Evolutionary conservation across 2,797 vertebrate genomes (phyloP).

Genomic region (Trematomus bernacchii): DNA sequence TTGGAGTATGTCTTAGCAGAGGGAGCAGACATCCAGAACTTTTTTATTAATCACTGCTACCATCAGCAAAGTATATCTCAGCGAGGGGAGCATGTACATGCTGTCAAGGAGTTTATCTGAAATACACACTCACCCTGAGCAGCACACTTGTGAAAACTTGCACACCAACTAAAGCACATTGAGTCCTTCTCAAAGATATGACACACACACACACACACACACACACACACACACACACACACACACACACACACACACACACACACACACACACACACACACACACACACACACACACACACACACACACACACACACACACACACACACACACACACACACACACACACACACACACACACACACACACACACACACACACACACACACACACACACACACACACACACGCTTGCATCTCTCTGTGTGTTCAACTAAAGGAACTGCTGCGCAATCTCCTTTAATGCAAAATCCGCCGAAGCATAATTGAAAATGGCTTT

Average conservation of each 20-base stretch:
- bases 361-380: too few relatives aligned
- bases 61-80: slow-evolving; percentile 75
- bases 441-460: slow-evolving; percentile 58
- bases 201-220: not conserved
- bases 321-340: slow-evolving; percentile 9
- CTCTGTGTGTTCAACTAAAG: slow-evolving; percentile 61
- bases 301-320: not conserved
- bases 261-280: slow-evolving; percentile 10
- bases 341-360: too few relatives aligned
- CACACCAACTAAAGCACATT: slow-evolving; percentile 33
- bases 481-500: slow-evolving; percentile 83
- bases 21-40: slow-evolving; percentile 56
- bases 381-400: slow-evolving; percentile 11
- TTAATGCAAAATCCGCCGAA: slow-evolving; percentile 79
- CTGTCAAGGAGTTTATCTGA: slow-evolving; percentile 75
- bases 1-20: slow-evolving; percentile 45
- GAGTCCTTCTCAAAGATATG: slow-evolving; percentile 12
- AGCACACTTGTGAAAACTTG: slow-evolving; percentile 36
- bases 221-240: slow-evolving; percentile 18
- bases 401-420: slow-evolving; percentile 3
- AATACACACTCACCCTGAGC: slow-evolving; percentile 52
- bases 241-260: slow-evolving; percentile 17
- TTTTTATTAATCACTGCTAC: slow-evolving; percentile 74
- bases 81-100: slow-evolving; percentile 65
- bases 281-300: slow-evolving; percentile 13